Base-by-base conservation (phyloP, 2,113 vertebrate genomes). In the Muntiacus reevesi region DNA sequence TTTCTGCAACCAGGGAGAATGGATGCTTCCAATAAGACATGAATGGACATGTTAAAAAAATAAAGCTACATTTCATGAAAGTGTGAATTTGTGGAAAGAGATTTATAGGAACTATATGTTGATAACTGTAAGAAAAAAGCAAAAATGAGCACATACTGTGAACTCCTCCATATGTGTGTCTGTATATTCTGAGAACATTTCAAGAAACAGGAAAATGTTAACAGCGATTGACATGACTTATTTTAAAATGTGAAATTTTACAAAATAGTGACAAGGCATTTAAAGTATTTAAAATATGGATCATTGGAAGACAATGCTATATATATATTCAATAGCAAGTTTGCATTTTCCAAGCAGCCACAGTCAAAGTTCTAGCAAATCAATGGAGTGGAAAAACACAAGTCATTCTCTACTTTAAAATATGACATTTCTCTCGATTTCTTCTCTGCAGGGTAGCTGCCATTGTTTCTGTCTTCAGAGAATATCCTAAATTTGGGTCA, bases 381-480 rank as follows among this genome's bases (percentile, higher is more conserved):
- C 89, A 97, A 30, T 8, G 88, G 43, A 71, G 74, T 62, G 52
- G 95, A 97, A 94, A 90, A 95, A 83, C 23, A 87, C 9, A 67
- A 97, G 14, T 15, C 78, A 64, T 95, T 91, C 21, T 97, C 28
- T 96, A 60, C 55, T 82, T 97, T 97, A 95, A 98, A 93, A 95
- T 87, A 25, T 97, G 93, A 91, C 23, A 87, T 91, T 84, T 97
- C 94, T 86, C 87, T 93, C 82, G 43, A 96, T 97, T 89, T 96
- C 17, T 82, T 96, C 59, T 91, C 91, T 47, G 59, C 3, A 92
- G 86, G 52, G 76, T 30, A 87, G 45, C 28, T 86, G 6, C 52
- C 40, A 87, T 74, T 43, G n/a, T 97, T 98, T 93, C 94, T 86
- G 82, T 76, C 96, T 95, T 98, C 64, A 97, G 50, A 93, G 21